These are phyloP conservation scores for Lytechinus variegatus DNA, from an alignment of 35 echinoderm and acorn worm species.

Conservation along the genomic window DNA sequence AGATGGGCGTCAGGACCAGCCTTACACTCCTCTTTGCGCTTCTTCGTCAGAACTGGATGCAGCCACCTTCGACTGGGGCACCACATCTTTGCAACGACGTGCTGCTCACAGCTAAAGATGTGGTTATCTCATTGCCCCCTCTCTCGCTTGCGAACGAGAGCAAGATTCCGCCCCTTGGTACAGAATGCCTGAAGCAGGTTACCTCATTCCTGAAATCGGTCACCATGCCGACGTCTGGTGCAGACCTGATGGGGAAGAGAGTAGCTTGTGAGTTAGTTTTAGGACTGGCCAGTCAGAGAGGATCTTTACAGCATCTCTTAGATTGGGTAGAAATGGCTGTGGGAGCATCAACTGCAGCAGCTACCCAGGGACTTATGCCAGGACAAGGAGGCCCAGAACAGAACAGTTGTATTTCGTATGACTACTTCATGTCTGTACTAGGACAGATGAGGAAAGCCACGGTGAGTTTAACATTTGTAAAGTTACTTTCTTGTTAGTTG, in stretches of 20 bases:
- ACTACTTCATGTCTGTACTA: slow-evolving; percentile 78
- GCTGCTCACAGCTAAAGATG: slow-evolving; percentile 85
- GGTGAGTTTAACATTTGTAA: slow-evolving; percentile 61
- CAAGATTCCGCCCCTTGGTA: slow-evolving; percentile 91
- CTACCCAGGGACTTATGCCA: background rate
- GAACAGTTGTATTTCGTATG: slow-evolving; percentile 78
- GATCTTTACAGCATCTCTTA: slow-evolving; percentile 91
- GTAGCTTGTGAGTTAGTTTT: slow-evolving; percentile 91
- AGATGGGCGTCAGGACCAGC: slow-evolving; percentile 97
- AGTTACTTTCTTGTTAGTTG: too few relatives aligned
- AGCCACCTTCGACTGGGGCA: slow-evolving; percentile 52
- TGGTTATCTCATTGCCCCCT: slow-evolving; percentile 85
- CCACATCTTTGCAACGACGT: slow-evolving; percentile 91
- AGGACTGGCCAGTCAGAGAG: slow-evolving; percentile 87
- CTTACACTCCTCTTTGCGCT: slow-evolving; percentile 94
- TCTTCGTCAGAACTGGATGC: slow-evolving; percentile 89
- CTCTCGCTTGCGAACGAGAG: slow-evolving; percentile 98
- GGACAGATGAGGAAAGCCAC: slow-evolving; percentile 93
- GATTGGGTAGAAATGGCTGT: slow-evolving; percentile 99
- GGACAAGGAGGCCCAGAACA: slow-evolving; percentile 40
- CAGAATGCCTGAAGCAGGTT: slow-evolving; percentile 92
- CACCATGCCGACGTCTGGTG: slow-evolving; percentile 89
- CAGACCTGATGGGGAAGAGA: slow-evolving; percentile 82
- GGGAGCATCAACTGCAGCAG: slow-evolving; percentile 75
- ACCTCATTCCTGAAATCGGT: slow-evolving; percentile 89